These are phyloP conservation scores for Sebastes matsubarae DNA, from an alignment of 2,797 vertebrate genomes.

Conservation along the genomic window DNA sequence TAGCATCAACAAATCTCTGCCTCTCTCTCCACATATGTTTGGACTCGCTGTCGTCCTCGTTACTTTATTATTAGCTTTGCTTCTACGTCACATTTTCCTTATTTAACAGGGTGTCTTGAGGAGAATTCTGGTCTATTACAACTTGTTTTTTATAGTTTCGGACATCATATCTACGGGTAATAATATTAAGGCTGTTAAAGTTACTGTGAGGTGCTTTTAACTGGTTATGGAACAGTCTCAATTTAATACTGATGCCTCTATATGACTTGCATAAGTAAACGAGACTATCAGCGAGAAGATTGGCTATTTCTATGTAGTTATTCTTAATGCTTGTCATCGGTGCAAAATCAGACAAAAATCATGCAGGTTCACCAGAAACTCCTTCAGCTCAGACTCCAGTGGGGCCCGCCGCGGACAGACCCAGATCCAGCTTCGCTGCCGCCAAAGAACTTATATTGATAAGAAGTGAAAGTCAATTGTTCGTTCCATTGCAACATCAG, in stretches of 20 bases:
- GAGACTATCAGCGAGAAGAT: not conserved
- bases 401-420: fast-evolving
- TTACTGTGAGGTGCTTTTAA: not conserved
- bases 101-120: conserved; percentile 15
- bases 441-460: no score
- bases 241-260: not conserved
- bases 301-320: not conserved
- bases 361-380: not conserved
- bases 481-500: no score
- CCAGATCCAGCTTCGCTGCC: not conserved
- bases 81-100: conserved; percentile 42
- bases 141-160: not conserved
- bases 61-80: conserved; percentile 44
- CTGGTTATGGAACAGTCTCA: not conserved
- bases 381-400: not conserved
- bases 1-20: conserved; percentile 37
- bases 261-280: not conserved
- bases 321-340: not conserved
- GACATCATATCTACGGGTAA: not conserved
- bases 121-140: not conserved
- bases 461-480: no score
- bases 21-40: conserved; percentile 30
- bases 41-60: conserved; percentile 26
- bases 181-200: not conserved
- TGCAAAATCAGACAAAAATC: not conserved